Evolutionary conservation across 1,140 invertebrate species (phyloP).

Genomic region (Yoshiicerus persimilis): DNA sequence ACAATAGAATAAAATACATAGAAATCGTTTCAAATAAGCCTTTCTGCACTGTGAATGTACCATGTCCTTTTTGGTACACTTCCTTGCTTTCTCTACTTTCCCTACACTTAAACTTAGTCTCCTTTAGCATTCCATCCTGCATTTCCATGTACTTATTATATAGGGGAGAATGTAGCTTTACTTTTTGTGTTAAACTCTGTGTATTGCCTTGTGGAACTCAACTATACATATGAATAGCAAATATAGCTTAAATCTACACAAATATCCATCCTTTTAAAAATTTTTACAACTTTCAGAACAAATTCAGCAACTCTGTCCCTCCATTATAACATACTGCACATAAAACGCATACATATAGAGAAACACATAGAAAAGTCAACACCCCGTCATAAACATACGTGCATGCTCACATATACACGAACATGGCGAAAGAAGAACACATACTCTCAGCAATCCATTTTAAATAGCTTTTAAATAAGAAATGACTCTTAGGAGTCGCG

Average conservation of each 20-base stretch:
- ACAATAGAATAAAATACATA: neutral
- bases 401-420: neutral
- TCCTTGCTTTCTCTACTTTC: neutral
- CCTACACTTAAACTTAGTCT: neutral
- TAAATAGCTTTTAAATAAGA: constrained; percentile 32
- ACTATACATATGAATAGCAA: too few relatives aligned
- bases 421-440: neutral
- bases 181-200: too few relatives aligned
- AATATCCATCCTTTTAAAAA: neutral
- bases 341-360: neutral
- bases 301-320: neutral
- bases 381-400: neutral
- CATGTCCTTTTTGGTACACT: neutral
- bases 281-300: neutral
- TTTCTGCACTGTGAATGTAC: neutral
- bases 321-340: neutral
- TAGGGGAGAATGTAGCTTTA: neutral
- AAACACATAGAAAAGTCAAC: neutral
- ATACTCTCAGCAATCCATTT: constrained; percentile 20
- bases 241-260: neutral
- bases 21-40: neutral
- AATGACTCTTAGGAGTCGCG: constrained; percentile 1
- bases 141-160: neutral
- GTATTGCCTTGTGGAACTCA: too few relatives aligned
- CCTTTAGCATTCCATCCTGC: neutral